Evolutionary conservation across 2,888 invertebrate species (phyloP), one percentile per base, ranked within the genome.

Genomic region (Lasioglossum pauxillum): DNA sequence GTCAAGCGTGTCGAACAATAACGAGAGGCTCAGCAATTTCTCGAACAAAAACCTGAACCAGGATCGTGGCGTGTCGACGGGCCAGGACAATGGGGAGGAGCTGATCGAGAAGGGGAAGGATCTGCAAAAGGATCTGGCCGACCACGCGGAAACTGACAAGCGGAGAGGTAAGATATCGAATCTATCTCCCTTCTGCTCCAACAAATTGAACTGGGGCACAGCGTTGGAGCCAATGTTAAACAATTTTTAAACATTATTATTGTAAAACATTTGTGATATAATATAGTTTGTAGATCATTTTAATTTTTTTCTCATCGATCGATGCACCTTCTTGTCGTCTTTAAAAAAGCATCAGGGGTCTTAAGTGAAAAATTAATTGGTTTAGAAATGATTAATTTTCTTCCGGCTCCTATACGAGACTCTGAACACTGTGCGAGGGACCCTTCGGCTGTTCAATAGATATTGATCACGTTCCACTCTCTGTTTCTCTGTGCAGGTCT

Each of bases 11-110:
- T 93, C 93, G 57, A 93, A 95, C 71, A 96, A 96, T 92, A 95
- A 93, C 88, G 94, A 94, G 82, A 95, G 96, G 82, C 95, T 95
- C 71, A 95, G 96, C 88, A 95, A 95, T 27, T 96, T 96, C 93
- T 95, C 96, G 27, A 96, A 96, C 87, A 95, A 92, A 84, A 94
- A 94, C 90, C 91, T 93, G 49, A 89, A 89, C 8, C 89, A 91
- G 46, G 93, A 93, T 38, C 90, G 91, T 53, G 84, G 92, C 10
- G 91, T 93, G 80, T 91, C 93, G 88, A 94, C 95, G 84, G 95
- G 95, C 1, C 92, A 92, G 74, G 94, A 95, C 78, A 95, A 95
- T 82, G 95, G 95, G 89, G 96, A 95, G 95, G 94, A 95, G 82
- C 87, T 94, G 74, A 94, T 95, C 83, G 94, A 94, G 79, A 95